phyloP scores from a whole-genome alignment of 2,797 vertebrate genomes.

The Lycodopsis pacificus region DNA sequence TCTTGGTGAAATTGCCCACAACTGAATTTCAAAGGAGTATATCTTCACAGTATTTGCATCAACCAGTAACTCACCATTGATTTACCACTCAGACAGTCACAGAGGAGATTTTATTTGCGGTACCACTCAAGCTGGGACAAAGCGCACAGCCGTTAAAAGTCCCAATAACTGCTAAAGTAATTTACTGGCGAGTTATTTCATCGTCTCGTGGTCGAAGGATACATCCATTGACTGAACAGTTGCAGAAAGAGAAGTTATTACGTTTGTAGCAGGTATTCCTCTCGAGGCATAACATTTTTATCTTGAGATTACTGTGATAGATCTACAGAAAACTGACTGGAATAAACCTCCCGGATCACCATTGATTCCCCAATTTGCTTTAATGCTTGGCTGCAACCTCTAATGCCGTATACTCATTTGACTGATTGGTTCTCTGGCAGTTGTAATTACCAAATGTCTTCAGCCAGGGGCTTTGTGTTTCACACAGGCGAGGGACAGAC shows the following conservation, averaged over 20 bases:
- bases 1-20: background rate
- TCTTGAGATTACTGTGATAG: constrained; percentile 9
- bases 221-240: constrained; percentile 13
- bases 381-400: constrained; percentile 66
- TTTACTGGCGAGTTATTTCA: background rate
- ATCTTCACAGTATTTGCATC: background rate
- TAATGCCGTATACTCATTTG: constrained; percentile 68
- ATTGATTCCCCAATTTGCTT: constrained; percentile 62
- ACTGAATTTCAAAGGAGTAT: background rate
- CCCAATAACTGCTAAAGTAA: background rate
- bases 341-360: constrained; percentile 52
- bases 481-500: constrained; percentile 65
- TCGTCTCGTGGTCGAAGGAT: background rate
- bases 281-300: background rate
- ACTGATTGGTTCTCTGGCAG: constrained; percentile 73
- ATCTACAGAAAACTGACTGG: constrained; percentile 22
- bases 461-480: constrained; percentile 64
- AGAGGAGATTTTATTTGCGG: constrained; percentile 9
- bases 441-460: constrained; percentile 76
- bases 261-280: background rate
- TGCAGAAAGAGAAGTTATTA: background rate
- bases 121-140: background rate
- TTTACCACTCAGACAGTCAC: background rate
- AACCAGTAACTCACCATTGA: background rate
- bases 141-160: constrained; percentile 1